phyloP scores from a whole-genome alignment of 2,888 invertebrate genomes.

The Cryptus viduatorius region DNA sequence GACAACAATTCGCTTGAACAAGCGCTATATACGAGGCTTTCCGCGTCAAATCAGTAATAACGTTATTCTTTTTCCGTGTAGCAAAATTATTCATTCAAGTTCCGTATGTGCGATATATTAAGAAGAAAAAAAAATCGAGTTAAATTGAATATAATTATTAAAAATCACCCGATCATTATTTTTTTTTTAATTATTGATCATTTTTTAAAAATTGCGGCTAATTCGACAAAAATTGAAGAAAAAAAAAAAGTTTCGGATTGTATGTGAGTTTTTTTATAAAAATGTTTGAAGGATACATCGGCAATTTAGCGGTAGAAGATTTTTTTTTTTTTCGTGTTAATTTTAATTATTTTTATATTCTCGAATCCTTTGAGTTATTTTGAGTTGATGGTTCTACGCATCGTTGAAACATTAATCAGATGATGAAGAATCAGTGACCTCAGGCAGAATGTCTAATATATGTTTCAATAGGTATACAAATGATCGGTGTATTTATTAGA shows the following conservation, averaged over 20 bases:
- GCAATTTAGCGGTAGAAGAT: too few relatives aligned
- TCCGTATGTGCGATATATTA: too few relatives aligned
- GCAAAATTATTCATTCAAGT: not conserved
- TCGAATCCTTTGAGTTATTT: not conserved
- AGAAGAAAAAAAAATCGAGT: too few relatives aligned
- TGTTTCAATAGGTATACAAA: slow-evolving; percentile 1
- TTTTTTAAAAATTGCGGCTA: too few relatives aligned
- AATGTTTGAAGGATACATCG: too few relatives aligned
- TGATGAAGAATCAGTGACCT: slow-evolving; percentile 3
- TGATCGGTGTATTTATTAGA: slow-evolving; percentile 33
- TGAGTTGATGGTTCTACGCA: not conserved
- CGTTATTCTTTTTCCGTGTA: not conserved
- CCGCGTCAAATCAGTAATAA: not conserved
- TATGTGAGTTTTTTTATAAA: too few relatives aligned
- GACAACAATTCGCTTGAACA: slow-evolving; percentile 50
- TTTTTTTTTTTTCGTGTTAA: too few relatives aligned
- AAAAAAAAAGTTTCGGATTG: too few relatives aligned
- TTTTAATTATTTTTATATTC: not conserved
- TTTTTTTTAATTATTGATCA: too few relatives aligned
- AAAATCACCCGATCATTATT: too few relatives aligned
- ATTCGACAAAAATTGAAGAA: too few relatives aligned
- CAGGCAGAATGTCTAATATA: not conserved
- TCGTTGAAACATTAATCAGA: not conserved
- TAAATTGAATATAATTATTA: too few relatives aligned
- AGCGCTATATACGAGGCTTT: slow-evolving; percentile 10